phyloP scores from a whole-genome alignment of 2,797 vertebrate species.

The Brotula barbata region DNA sequence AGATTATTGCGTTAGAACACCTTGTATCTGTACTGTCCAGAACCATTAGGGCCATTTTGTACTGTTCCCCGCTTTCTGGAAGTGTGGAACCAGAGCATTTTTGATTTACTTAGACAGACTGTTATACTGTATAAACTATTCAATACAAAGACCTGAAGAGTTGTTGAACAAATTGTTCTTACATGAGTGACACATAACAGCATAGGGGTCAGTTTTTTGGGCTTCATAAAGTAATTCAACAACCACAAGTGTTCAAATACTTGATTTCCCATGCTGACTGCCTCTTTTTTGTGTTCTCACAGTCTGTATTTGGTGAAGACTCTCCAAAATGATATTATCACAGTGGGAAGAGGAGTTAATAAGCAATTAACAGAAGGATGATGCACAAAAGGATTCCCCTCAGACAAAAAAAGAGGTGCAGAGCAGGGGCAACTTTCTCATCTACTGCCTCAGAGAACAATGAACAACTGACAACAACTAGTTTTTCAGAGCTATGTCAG shows the following conservation, averaged over 20 bases:
- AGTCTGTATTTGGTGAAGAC: too few species aligned
- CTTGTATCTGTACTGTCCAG: slow-evolving; percentile 53
- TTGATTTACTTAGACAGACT: slow-evolving; percentile 26
- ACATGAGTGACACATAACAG: too few species aligned
- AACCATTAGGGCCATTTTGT: slow-evolving; percentile 48
- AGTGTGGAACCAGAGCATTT: slow-evolving; percentile 2
- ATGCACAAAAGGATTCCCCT: not conserved
- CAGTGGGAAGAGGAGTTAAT: not conserved
- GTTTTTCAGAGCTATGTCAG: too few species aligned
- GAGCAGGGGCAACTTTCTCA: too few species aligned
- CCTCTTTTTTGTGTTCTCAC: too few species aligned
- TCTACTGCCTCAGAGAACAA: too few species aligned
- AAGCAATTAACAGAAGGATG: not conserved
- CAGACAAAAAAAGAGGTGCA: not conserved
- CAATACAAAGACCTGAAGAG: not conserved
- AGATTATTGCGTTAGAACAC: slow-evolving; percentile 53
- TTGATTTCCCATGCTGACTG: not conserved
- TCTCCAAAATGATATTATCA: too few species aligned
- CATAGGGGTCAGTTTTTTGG: too few species aligned
- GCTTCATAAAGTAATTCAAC: too few species aligned
- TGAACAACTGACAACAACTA: too few species aligned
- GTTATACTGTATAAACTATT: slow-evolving; percentile 3
- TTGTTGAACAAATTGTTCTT: slow-evolving; percentile 3
- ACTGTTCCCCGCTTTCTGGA: slow-evolving; percentile 49
- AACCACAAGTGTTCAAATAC: not conserved